Conservation (phyloP, 2,113 vertebrate species). For the Stigmatopora argus region DNA sequence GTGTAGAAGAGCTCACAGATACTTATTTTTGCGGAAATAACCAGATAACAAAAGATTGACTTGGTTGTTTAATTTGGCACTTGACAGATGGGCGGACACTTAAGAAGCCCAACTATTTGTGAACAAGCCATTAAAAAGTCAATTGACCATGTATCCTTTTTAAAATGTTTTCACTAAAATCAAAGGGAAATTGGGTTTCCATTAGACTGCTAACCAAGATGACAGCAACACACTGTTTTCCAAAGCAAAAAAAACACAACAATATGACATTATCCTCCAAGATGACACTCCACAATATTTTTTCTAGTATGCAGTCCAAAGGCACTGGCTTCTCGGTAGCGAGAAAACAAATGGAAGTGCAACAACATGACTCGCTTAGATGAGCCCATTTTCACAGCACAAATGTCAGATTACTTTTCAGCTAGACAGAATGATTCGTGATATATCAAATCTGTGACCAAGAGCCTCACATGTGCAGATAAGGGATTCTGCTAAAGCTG, state of each 20-base stretch:
- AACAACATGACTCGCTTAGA: constrained; percentile 21
- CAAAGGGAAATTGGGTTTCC: not conserved
- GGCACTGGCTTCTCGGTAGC: constrained; percentile 17
- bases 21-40: not conserved
- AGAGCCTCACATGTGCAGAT: constrained; percentile 10
- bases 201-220: not conserved
- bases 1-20: not conserved
- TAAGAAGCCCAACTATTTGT: not conserved
- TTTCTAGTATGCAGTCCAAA: constrained; percentile 28
- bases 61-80: not conserved
- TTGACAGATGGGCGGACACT: not conserved
- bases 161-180: not conserved
- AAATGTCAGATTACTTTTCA: constrained; percentile 29
- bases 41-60: not conserved
- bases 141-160: not conserved
- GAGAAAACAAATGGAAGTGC: constrained; percentile 35
- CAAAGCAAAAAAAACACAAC: constrained; percentile 5
- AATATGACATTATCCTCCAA: constrained; percentile 22
- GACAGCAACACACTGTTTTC: constrained; percentile 4
- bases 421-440: constrained; percentile 12
- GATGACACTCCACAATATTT: constrained; percentile 16
- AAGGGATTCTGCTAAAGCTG: constrained; percentile 11
- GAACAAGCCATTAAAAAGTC: constrained; percentile 3
- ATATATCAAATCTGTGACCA: constrained; percentile 14
- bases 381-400: constrained; percentile 20